phyloP scores from a whole-genome alignment of 2,888 invertebrate species.

The Drosophila subsilvestris region DNA sequence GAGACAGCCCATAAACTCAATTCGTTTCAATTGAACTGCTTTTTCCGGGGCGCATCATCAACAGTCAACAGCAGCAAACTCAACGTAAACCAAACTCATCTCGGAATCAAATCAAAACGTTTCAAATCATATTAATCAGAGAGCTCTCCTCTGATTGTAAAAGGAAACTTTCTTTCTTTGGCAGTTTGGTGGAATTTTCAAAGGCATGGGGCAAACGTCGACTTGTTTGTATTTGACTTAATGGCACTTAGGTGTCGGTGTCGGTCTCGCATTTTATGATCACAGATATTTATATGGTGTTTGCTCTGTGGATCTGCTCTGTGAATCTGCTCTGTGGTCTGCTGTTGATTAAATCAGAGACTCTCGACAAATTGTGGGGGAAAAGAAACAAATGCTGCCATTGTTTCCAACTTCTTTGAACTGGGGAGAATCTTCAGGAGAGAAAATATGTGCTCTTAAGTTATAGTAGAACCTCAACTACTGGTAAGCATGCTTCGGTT shows the following conservation, averaged over 20 bases:
- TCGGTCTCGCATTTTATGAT: conserved; percentile 59
- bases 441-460: neutral
- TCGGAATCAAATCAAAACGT: conserved; percentile 54
- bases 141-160: conserved; percentile 33
- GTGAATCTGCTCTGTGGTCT: conserved; percentile 3
- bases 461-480: neutral
- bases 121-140: conserved; percentile 47
- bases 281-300: conserved; percentile 23
- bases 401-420: conserved; percentile 11
- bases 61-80: conserved; percentile 43
- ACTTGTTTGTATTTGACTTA: conserved; percentile 25
- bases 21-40: conserved; percentile 64
- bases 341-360: conserved; percentile 27
- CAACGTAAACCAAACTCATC: conserved; percentile 47
- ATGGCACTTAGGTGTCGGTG: conserved; percentile 69
- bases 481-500: too few relatives aligned
- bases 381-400: conserved; percentile 21
- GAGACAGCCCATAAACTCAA: conserved; percentile 57
- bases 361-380: conserved; percentile 17
- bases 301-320: conserved; percentile 8
- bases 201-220: conserved; percentile 11
- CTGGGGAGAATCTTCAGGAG: neutral
- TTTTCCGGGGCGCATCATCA: conserved; percentile 64
- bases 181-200: conserved; percentile 30
- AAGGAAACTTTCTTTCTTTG: conserved; percentile 49